Conservation (phyloP, 2,113 vertebrate genomes). For the Panurus biarmicus region DNA sequence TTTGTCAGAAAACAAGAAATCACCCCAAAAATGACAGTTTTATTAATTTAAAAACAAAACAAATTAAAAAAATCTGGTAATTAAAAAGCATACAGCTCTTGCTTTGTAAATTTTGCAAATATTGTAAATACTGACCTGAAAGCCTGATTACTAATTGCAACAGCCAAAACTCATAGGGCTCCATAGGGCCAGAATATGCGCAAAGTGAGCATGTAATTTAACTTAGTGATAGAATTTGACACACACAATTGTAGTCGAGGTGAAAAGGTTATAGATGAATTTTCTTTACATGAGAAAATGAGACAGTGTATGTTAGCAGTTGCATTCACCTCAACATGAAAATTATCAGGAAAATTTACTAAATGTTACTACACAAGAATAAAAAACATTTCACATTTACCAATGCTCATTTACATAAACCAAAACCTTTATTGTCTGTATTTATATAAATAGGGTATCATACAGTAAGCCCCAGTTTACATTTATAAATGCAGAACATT, state of each 20-base stretch:
- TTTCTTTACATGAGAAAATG: not conserved
- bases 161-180: not conserved
- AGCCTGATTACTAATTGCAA: not conserved
- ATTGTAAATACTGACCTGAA: not conserved
- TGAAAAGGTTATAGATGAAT: not conserved
- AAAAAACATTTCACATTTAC: not conserved
- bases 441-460: conserved; percentile 14
- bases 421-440: conserved; percentile 25
- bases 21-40: not conserved
- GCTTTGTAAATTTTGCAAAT: not conserved
- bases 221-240: not conserved
- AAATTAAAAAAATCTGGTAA: not conserved
- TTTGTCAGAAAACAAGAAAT: not conserved
- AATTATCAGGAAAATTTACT: not conserved
- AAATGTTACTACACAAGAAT: not conserved
- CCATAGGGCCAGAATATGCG: not conserved
- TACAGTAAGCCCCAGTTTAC: not conserved
- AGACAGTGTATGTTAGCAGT: not conserved
- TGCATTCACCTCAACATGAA: not conserved
- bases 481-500: not conserved
- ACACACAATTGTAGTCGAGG: not conserved
- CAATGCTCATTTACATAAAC: not conserved
- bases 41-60: not conserved
- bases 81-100: not conserved
- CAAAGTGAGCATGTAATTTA: not conserved